Conservation (phyloP, 2,888 invertebrate species). For the Rotaria macrura region DNA sequence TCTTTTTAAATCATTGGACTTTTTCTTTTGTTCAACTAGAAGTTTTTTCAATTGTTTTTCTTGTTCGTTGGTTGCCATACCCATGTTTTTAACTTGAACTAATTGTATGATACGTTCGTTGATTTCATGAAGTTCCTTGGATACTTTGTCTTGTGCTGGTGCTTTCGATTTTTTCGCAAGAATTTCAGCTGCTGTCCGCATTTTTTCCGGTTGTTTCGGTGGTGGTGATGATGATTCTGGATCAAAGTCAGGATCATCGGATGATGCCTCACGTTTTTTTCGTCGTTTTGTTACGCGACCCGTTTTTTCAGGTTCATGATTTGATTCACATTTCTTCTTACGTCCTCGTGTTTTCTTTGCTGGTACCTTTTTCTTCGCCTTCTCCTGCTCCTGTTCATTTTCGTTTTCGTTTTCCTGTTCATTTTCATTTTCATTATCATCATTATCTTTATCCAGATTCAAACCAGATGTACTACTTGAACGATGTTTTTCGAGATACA, state of each 20-base stretch:
- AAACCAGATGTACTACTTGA: background rate
- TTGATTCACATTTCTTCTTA: background rate
- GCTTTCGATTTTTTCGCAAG: background rate
- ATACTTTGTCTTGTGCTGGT: background rate
- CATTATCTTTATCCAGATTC: background rate
- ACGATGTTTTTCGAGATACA: background rate
- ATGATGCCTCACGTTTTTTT: background rate
- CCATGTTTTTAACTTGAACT: conserved; percentile 17
- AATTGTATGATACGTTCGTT: conserved; percentile 1
- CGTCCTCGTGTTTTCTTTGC: background rate
- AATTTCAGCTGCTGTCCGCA: background rate
- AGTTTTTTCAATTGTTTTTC: conserved; percentile 4
- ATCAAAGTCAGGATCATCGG: background rate
- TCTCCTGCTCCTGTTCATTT: too few species aligned
- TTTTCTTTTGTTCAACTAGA: conserved; percentile 2
- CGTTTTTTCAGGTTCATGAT: background rate
- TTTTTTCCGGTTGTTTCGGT: background rate
- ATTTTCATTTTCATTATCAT: background rate
- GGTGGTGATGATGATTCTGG: background rate
- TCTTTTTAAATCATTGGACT: background rate
- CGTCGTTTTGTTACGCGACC: background rate
- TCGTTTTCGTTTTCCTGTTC: too few species aligned
- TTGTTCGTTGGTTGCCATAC: background rate
- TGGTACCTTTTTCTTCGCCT: background rate
- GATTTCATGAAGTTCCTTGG: background rate